Evolutionary conservation across 2,888 invertebrate species (phyloP), one percentile per base, ranked within the genome.

Genomic region (Leptopilina myrica): DNA sequence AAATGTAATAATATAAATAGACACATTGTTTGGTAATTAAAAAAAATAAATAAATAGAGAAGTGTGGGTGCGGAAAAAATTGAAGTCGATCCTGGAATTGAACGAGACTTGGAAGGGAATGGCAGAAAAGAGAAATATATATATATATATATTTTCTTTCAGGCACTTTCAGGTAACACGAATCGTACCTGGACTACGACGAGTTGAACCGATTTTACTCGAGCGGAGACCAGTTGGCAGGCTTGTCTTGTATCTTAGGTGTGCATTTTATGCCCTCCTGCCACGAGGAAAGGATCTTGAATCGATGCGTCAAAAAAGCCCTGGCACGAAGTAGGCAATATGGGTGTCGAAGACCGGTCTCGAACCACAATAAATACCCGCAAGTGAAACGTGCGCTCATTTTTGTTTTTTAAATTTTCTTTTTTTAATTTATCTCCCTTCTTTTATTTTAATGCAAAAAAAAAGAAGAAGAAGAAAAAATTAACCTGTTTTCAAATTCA

Each of bases 181-280:
- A 66, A 64, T 77, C 79, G 80, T 75, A 80, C 59, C 77, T 78
- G 76, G 79, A 9, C 46, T 33, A 33, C 46, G 46, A 79, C 80
- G 82, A 81, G 79, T 78, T 59, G 75, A 64, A 40, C 80, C 81
- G 80, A 79, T 56, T 73, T 59, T 33, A 65, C 33, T 73, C 73
- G 73, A 40, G 53, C 33, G 33, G 73, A 73, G 73, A 26, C 73
- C 56, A 40, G 73, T 73, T 73, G 73, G 73, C n/a, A 56, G 26
- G 33, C 73, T 14, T 69, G 69, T 20, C 20, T 20, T 69, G 20
- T 53, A 20, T 69, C 26, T 49, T 69, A 53, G 53, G 69, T 33
- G 67, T 67, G 33, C 53, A 56, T 33, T 73, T 43, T 66, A 76
- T 64, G 62, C 80, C 76, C 80, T 78, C 77, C 64, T 77, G 79